Conservation (phyloP, 2,113 vertebrate species). For the Catharus bicknelli region DNA sequence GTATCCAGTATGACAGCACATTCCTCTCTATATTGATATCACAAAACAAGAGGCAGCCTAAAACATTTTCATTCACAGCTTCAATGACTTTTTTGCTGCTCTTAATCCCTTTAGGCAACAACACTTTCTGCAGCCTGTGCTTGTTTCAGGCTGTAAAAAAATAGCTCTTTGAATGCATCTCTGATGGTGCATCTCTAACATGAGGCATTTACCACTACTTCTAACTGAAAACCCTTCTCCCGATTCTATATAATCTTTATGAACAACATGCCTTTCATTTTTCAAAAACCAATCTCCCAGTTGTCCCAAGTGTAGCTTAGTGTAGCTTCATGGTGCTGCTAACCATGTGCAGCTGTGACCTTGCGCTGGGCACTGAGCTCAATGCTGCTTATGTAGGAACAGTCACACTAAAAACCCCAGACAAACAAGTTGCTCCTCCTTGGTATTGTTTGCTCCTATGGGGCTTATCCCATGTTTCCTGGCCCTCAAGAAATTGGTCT, state of each 20-base stretch:
- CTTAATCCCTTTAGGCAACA: neutral
- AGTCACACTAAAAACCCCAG: neutral
- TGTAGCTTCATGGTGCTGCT: neutral
- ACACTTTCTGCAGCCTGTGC: neutral
- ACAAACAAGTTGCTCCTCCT: neutral
- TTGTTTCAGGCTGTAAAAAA: neutral
- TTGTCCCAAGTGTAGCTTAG: neutral
- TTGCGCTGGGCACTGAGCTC: neutral
- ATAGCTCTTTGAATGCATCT: neutral
- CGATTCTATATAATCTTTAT: neutral
- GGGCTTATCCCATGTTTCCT: neutral
- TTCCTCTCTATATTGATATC: neutral
- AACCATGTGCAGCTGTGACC: neutral
- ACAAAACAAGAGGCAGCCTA: neutral
- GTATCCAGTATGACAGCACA: neutral
- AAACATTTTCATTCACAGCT: neutral
- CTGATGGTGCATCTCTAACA: neutral
- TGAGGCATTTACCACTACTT: neutral
- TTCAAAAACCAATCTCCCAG: neutral
- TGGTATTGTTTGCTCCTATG: neutral
- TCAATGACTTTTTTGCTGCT: neutral
- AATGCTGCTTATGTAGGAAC: neutral
- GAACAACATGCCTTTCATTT: neutral
- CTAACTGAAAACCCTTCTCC: neutral
- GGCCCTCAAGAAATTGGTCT: neutral